Percentiles rank a stretch among this genome's conserved stretches.
Conservation (phyloP, 2,113 vertebrate species). For the Aptenodytes forsteri region DNA sequence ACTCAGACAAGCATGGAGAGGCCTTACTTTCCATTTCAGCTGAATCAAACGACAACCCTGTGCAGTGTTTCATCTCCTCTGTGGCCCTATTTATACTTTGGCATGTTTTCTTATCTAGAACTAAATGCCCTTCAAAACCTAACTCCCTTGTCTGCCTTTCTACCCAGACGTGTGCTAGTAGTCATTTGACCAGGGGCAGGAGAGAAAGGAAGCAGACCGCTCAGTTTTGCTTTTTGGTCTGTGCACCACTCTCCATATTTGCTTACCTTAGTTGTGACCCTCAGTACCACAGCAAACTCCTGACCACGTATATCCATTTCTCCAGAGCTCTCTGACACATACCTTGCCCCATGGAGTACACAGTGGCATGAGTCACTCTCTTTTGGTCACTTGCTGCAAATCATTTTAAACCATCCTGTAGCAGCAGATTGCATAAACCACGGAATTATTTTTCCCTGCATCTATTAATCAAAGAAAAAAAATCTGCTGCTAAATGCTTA, state of each 20-base stretch:
- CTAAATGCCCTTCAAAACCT: not conserved
- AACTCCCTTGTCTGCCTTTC: not conserved
- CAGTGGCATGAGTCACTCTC: not conserved
- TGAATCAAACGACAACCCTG: not conserved
- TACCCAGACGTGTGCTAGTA: not conserved
- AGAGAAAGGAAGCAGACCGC: not conserved
- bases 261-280: not conserved
- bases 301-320: not conserved
- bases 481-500: not conserved
- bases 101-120: not conserved
- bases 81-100: not conserved
- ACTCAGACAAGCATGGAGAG: not conserved
- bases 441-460: not conserved
- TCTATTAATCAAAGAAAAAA: not conserved
- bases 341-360: not conserved
- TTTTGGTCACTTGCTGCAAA: not conserved
- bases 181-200: not conserved
- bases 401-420: not conserved
- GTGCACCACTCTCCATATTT: not conserved
- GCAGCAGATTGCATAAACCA: not conserved
- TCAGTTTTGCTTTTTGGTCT: not conserved
- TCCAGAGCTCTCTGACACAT: not conserved
- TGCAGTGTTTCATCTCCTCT: not conserved
- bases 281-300: not conserved
- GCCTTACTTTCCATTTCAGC: not conserved